Base-by-base conservation (phyloP, 2,113 vertebrate genomes). In the Okapia johnstoni region DNA sequence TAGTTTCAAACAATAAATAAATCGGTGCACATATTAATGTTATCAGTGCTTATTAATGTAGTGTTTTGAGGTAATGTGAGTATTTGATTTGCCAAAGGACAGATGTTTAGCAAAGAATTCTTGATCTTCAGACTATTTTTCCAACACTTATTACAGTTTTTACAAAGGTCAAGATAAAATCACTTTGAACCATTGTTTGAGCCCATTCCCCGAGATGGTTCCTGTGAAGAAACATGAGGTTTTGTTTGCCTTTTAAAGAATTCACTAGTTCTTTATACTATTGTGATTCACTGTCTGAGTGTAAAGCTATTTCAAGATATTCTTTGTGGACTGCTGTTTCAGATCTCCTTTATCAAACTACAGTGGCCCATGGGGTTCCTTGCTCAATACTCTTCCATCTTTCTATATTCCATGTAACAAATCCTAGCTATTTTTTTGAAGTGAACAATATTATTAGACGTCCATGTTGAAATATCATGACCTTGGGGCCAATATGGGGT, bases 201-300 rank as follows among this genome's bases (percentile, higher is more conserved):
- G 88, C 54, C 84, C 83, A 54, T 92, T 97, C 94, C 92, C 73
- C 52, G 93, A 81, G 83, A 96, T 90, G 94, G 57, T 84, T 95
- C 98, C 98, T 97, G 97, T 98, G 97, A 98, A 98, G 98, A 98
- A 94, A 97, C 98, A 98, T 94, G 96, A 97, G 97, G 94, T 98
- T 98, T 98, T 97, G 94, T 97, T 97, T 97, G 95, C 94, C 96
- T 97, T 98, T 98, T 98, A 96, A 98, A 97, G 95, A 97, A 98
- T 98, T 89, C 96, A 77, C 95, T 96, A 81, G 95, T 96, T 96
- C 97, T 98, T 98, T 97, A 95, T 97, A 83, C 96, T 93, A 97
- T 97, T 98, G 98, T 98, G 97, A 77, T 88, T 97, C 94, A 85
- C 97, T 92, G 94, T 96, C 96, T 98, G 98, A 93, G 97, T 97